phyloP scores from a whole-genome alignment of 35 echinoderm and acorn worm genomes.

The Acanthaster planci region DNA sequence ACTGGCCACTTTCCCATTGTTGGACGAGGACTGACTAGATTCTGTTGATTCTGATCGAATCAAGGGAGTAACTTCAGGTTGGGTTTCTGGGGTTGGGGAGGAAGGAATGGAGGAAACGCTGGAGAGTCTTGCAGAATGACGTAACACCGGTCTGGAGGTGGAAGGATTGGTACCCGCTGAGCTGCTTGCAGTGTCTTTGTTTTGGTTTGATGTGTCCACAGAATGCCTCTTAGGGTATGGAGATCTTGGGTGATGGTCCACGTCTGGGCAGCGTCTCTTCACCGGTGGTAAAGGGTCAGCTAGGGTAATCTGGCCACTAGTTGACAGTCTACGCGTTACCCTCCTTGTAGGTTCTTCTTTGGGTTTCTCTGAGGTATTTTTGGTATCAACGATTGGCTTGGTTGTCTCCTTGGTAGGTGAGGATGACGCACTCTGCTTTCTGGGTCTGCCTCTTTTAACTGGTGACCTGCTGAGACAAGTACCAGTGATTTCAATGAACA shows the following conservation, averaged over 20 bases:
- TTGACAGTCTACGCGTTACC: conserved; percentile 45
- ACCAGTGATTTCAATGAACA: too few species aligned
- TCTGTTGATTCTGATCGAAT: not conserved
- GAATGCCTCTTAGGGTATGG: not conserved
- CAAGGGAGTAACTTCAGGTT: too few species aligned
- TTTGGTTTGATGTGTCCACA: not conserved
- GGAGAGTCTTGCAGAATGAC: conserved; percentile 44
- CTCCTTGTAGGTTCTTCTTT: conserved; percentile 42
- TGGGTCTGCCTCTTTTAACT: conserved; percentile 21
- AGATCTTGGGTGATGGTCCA: conserved; percentile 12
- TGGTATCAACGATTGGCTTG: conserved; percentile 30
- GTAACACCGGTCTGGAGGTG: not conserved
- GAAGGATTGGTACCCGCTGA: not conserved
- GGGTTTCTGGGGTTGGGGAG: conserved; percentile 24
- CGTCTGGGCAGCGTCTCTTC: conserved; percentile 23
- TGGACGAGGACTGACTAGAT: conserved; percentile 8
- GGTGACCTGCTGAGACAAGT: conserved; percentile 1
- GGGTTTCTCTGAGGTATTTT: conserved; percentile 39
- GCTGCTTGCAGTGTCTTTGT: conserved; percentile 28
- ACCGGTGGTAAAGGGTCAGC: not conserved
- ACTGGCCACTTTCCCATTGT: not conserved
- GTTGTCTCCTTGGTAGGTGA: conserved; percentile 49
- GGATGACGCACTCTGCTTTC: not conserved
- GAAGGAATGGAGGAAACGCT: conserved; percentile 33
- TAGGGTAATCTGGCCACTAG: not conserved